Conservation (phyloP, 1,140 invertebrate species). For the Lepidurus packardi region DNA sequence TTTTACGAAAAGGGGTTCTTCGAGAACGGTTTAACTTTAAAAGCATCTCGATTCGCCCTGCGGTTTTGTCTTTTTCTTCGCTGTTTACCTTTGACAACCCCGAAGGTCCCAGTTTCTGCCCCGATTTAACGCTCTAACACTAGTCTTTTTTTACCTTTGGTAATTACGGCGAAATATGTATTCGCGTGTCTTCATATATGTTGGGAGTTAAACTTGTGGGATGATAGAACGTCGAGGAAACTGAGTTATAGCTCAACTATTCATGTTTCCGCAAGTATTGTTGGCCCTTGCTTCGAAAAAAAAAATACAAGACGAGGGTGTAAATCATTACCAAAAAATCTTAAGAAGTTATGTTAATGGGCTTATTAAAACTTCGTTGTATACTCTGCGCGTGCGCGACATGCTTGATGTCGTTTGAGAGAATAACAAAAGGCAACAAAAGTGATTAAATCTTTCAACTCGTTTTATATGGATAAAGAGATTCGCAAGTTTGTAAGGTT, state of each 20-base stretch:
- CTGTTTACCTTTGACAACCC: not conserved
- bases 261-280: not conserved
- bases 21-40: not conserved
- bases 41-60: not conserved
- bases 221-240: not conserved
- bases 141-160: not conserved
- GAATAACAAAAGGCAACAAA: not conserved
- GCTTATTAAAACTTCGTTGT: not conserved
- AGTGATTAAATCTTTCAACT: not conserved
- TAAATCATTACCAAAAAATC: not conserved
- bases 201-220: not conserved
- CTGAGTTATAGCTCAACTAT: not conserved
- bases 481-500: not conserved
- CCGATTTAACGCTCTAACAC: not conserved
- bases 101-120: not conserved
- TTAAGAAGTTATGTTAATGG: not conserved
- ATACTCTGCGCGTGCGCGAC: not conserved
- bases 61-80: not conserved
- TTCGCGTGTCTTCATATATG: too few relatives aligned
- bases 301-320: not conserved
- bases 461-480: not conserved
- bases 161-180: too few relatives aligned
- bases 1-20: not conserved
- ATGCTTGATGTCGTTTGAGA: not conserved
- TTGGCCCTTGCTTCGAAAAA: not conserved